phyloP scores from a whole-genome alignment of 1,140 invertebrate species.

The Listronotus bonariensis region DNA sequence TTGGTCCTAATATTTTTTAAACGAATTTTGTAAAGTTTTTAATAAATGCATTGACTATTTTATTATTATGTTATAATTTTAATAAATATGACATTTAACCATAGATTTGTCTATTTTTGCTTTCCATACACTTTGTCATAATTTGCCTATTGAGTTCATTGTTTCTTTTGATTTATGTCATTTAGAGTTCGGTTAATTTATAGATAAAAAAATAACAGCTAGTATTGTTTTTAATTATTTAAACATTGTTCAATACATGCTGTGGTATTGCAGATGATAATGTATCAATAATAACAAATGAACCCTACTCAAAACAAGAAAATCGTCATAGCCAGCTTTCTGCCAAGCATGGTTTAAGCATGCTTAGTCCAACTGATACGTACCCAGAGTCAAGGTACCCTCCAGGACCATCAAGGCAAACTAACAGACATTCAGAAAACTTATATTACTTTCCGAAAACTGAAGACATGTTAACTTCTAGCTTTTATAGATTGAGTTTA shows the following conservation, averaged over 20 bases:
- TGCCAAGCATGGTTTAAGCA: slow-evolving; percentile 42
- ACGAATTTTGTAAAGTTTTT: too few relatives aligned
- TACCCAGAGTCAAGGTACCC: slow-evolving; percentile 38
- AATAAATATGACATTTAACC: too few relatives aligned
- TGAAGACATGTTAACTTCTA: slow-evolving; percentile 42
- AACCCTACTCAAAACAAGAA: slow-evolving; percentile 47
- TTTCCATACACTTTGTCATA: too few relatives aligned
- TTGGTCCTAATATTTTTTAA: too few relatives aligned
- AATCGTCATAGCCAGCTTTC: slow-evolving; percentile 49
- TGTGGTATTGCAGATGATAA: slow-evolving; percentile 43
- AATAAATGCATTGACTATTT: too few relatives aligned
- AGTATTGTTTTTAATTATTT: too few relatives aligned
- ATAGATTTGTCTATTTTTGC: too few relatives aligned
- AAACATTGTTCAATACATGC: slow-evolving; percentile 2
- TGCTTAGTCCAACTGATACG: slow-evolving; percentile 32
- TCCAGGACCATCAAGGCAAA: slow-evolving; percentile 36
- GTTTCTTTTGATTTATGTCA: too few relatives aligned
- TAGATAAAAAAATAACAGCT: too few relatives aligned
- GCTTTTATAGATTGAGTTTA: slow-evolving; percentile 46
- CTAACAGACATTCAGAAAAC: slow-evolving; percentile 42
- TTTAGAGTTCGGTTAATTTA: too few relatives aligned
- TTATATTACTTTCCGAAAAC: slow-evolving; percentile 34
- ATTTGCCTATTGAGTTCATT: too few relatives aligned
- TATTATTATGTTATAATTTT: too few relatives aligned
- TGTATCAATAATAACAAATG: slow-evolving; percentile 44